A percentile compares a stretch with the other conserved stretches of the same genome.
phyloP scores from a whole-genome alignment of 2,797 vertebrate genomes.

The Rhinella marina region DNA sequence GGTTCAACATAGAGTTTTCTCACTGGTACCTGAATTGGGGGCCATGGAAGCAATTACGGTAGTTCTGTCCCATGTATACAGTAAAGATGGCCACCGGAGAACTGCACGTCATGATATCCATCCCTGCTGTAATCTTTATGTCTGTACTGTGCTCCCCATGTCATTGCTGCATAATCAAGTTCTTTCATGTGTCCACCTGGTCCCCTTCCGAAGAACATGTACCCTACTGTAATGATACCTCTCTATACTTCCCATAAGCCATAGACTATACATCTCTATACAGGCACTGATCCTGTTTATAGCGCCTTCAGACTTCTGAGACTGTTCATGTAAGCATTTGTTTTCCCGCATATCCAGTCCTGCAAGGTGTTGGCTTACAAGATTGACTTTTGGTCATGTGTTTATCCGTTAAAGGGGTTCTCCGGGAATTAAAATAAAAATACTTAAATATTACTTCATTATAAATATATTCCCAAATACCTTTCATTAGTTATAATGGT shows the following conservation, averaged over 20 bases:
- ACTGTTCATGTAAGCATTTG: background rate
- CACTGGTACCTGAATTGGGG: too few relatives aligned
- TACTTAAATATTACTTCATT: too few relatives aligned
- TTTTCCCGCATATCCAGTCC: background rate
- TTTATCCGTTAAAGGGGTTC: too few relatives aligned
- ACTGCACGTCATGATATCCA: background rate
- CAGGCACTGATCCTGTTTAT: background rate
- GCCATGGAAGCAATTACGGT: background rate
- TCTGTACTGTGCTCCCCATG: background rate
- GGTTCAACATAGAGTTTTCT: background rate
- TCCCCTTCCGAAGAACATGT: background rate
- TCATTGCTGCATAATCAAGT: background rate
- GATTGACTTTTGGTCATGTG: too few relatives aligned
- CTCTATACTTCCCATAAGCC: background rate
- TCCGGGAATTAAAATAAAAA: too few relatives aligned
- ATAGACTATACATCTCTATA: background rate
- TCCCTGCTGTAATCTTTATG: background rate
- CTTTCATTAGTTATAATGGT: too few relatives aligned
- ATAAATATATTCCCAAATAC: too few relatives aligned
- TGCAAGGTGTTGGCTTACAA: too few relatives aligned
- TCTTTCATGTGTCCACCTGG: background rate
- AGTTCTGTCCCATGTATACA: too few relatives aligned
- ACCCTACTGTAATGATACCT: background rate
- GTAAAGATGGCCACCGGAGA: too few relatives aligned
- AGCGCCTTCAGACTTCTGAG: background rate